A percentile compares a stretch with the other conserved stretches of the same genome.
These are phyloP conservation scores for Ophion ellenae DNA, from an alignment of 2,888 invertebrate genomes.

Conservation along the genomic window DNA sequence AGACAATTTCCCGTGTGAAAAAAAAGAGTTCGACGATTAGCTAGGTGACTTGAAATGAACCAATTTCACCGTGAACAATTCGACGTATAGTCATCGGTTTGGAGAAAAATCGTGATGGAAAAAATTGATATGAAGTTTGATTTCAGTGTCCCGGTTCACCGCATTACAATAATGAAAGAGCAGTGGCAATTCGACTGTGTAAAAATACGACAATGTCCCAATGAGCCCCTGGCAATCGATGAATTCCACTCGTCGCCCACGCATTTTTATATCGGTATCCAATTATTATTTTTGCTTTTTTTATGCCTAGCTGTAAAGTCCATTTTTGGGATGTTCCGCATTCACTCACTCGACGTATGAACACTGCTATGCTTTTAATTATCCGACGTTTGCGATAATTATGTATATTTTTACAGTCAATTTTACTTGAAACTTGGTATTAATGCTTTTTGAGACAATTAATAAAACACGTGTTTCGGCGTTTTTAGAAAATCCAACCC, in stretches of 20 bases:
- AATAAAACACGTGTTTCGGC: too few relatives aligned
- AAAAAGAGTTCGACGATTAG: conserved; percentile 23
- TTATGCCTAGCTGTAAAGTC: neutral
- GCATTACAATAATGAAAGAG: conserved; percentile 19
- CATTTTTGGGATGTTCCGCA: neutral
- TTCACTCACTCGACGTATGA: neutral
- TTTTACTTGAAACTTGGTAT: too few relatives aligned
- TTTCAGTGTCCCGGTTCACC: neutral
- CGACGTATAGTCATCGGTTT: conserved; percentile 18
- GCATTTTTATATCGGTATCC: conserved; percentile 1
- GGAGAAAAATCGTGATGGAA: conserved; percentile 15
- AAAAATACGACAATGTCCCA: conserved; percentile 37
- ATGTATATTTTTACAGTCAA: too few relatives aligned
- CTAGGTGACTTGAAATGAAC: neutral
- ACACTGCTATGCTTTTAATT: neutral
- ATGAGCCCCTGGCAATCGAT: conserved; percentile 38
- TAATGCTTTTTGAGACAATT: too few relatives aligned
- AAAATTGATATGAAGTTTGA: conserved; percentile 27
- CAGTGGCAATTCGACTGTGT: conserved; percentile 44
- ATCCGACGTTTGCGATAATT: neutral
- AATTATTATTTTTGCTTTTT: neutral
- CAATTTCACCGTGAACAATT: conserved; percentile 44
- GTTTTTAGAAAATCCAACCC: too few relatives aligned
- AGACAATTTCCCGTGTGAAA: conserved; percentile 18
- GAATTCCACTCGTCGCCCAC: conserved; percentile 23